These are phyloP conservation scores for Capreolus pygargus DNA, from an alignment of 2,113 vertebrate species.

Conservation along the genomic window DNA sequence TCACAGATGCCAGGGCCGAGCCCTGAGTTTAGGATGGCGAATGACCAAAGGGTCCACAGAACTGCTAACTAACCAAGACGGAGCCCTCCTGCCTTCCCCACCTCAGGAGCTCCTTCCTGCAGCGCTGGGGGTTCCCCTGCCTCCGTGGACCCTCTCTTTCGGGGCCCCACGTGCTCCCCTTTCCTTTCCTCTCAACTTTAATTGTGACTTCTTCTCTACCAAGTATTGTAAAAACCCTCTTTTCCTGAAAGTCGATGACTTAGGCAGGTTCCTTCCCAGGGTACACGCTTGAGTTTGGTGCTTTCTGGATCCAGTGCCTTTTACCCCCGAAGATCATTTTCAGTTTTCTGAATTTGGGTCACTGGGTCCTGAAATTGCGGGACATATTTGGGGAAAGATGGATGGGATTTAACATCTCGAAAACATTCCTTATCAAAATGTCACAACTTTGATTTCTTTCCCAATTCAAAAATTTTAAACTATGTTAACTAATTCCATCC, in stretches of 20 bases:
- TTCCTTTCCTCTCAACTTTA: background rate
- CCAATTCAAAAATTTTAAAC: background rate
- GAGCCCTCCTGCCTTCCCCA: background rate
- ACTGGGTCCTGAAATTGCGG: background rate
- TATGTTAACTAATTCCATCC: background rate
- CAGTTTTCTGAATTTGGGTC: background rate
- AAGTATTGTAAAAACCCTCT: background rate
- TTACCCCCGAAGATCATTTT: background rate
- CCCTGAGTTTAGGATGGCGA: background rate
- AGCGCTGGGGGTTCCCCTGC: fast-evolving
- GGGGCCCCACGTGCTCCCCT: background rate
- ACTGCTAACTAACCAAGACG: background rate
- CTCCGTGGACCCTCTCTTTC: background rate
- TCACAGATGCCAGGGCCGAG: background rate
- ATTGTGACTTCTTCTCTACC: background rate
- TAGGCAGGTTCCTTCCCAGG: background rate
- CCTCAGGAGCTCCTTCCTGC: background rate
- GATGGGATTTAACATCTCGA: background rate
- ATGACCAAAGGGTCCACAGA: background rate
- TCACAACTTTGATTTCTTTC: background rate
- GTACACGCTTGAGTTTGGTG: background rate
- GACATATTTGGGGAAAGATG: background rate
- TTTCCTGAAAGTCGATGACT: background rate
- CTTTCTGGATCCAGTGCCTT: background rate
- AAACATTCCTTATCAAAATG: background rate